phyloP scores from a whole-genome alignment of 1,140 invertebrate genomes.

The Drosophila miranda region DNA sequence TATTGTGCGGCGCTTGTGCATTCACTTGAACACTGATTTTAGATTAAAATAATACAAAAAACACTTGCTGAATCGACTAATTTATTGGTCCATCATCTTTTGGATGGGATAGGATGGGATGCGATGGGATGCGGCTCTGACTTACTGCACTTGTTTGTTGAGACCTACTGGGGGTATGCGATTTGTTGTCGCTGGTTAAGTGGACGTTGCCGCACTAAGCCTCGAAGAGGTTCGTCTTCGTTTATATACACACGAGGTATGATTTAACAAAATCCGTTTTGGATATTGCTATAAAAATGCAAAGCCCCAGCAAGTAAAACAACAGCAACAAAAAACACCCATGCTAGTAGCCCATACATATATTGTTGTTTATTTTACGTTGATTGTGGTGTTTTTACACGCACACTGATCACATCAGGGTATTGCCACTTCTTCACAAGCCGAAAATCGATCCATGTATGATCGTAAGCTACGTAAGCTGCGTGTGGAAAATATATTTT shows the following conservation, averaged over 20 bases:
- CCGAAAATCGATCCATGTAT: not conserved
- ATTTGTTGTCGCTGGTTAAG: conserved; percentile 60
- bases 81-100: conserved; percentile 2
- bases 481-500: no score
- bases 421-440: conserved; percentile 32
- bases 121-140: conserved; percentile 10
- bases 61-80: conserved; percentile 1
- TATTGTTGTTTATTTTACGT: conserved; percentile 62
- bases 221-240: conserved; percentile 71
- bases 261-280: conserved; percentile 77
- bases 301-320: conserved; percentile 69
- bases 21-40: conserved; percentile 23
- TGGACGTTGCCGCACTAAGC: conserved; percentile 76
- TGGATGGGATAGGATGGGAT: not conserved
- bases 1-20: conserved; percentile 12
- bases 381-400: conserved; percentile 47
- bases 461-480: no score
- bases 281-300: conserved; percentile 75
- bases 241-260: conserved; percentile 75
- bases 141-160: conserved; percentile 42
- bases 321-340: conserved; percentile 31
- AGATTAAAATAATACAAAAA: not conserved
- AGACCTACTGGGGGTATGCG: conserved; percentile 33
- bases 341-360: conserved; percentile 37
- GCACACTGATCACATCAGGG: conserved; percentile 33